Evolutionary conservation across 2,113 vertebrate genomes (phyloP).

Genomic region (Paraplagusia blochii): DNA sequence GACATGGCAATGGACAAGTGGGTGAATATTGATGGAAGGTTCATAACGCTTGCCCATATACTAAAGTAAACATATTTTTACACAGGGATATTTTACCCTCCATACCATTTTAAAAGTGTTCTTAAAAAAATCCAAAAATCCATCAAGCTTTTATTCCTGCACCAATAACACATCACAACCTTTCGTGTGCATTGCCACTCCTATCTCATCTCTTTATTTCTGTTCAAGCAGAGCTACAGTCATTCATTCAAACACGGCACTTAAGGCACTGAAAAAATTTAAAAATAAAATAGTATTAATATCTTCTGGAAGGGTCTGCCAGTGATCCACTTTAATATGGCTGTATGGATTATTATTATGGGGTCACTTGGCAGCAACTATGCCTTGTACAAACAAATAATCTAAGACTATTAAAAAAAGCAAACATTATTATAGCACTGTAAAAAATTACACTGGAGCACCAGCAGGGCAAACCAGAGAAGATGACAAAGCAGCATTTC

Average conservation of each 20-base stretch:
- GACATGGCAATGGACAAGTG: too few species aligned
- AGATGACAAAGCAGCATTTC: slow-evolving; percentile 48
- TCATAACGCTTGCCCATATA: too few species aligned
- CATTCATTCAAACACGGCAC: too few species aligned
- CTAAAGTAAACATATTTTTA: too few species aligned
- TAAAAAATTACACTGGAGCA: slow-evolving; percentile 8
- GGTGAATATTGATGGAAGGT: too few species aligned
- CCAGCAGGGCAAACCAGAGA: slow-evolving; percentile 23
- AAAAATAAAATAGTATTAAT: slow-evolving; percentile 11
- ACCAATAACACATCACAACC: slow-evolving; percentile 46
- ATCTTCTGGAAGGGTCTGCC: slow-evolving; percentile 22
- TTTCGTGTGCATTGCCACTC: slow-evolving; percentile 46
- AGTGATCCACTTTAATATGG: slow-evolving; percentile 48
- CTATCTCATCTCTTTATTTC: slow-evolving; percentile 56
- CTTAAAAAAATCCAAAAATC: too few species aligned
- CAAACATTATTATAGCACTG: slow-evolving; percentile 36
- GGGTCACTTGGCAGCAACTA: slow-evolving; percentile 42
- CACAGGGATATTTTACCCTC: too few species aligned
- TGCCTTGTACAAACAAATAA: slow-evolving; percentile 46
- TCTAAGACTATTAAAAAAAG: slow-evolving; percentile 41
- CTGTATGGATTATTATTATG: slow-evolving; percentile 29
- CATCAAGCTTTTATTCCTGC: too few species aligned
- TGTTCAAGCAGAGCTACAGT: slow-evolving; percentile 48
- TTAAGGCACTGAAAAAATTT: slow-evolving; percentile 36
- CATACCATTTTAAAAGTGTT: too few species aligned